Base-by-base conservation (phyloP, 2,888 invertebrate genomes). In the Drosophila hamatofila region DNA sequence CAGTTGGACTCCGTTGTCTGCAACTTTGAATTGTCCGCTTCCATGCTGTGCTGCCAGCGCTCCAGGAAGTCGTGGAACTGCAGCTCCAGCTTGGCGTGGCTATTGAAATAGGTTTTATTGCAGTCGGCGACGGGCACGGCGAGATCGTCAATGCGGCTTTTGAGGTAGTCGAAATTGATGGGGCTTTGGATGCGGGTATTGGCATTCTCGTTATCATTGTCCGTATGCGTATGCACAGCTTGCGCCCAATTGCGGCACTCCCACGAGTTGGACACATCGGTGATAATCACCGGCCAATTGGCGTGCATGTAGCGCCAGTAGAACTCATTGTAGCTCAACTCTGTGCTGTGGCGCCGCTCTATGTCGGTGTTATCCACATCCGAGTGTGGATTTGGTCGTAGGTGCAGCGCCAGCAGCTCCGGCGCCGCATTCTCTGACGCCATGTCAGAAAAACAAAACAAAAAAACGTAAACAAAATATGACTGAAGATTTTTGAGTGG, bases 121-220 rank as follows among this genome's bases (percentile, higher is more conserved):
- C 98, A 98, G 92, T 98, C 94, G 16, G 97, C 96, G 33, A 98
- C 95, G 46, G 97, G 96, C 35, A 97, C 97, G 61, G 93, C 91
- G 55, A 94, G 93, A 62, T 95, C 92, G 44, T 96, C 96, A 92
- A 96, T 96, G 71, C 93, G 92, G 65, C 93, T 83, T 66, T 89
- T 91, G 64, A 97, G 93, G 91, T 94, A 95, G 70, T 95, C 93
- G 90, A 95, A 95, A 93, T 91, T 89, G 30, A 91, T 88, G 56
- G 56, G 63, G 48, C 37, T 33, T 9, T 37, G 55, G 30, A 12
- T 37, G n/a, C 2, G 46, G n/a, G 25, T 33, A 27, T 77, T 75
- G 4, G 64, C 75, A 21, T 75, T 76, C 35, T 49, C 61, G 18
- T 58, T 74, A 23, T 52, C 35, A 6, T 23, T n/a, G 12, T 73